Conservation (phyloP, 2,113 vertebrate genomes). For the Clarias batrachus region DNA sequence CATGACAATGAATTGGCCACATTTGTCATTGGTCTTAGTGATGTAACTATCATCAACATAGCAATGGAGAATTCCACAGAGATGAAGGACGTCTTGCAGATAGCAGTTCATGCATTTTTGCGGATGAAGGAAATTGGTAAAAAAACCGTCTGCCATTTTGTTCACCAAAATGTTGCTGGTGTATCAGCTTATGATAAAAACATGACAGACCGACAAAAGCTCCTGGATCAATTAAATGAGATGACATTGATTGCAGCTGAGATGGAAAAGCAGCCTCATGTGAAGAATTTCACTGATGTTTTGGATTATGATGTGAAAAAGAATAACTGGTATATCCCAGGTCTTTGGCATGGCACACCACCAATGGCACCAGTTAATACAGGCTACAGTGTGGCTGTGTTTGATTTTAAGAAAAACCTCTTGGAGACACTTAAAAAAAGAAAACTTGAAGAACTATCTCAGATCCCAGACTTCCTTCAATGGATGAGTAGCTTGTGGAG, state of each 20-base stretch:
- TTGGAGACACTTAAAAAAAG: slow-evolving; percentile 37
- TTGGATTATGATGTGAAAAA: slow-evolving; percentile 58
- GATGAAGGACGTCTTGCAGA: slow-evolving; percentile 65
- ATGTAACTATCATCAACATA: slow-evolving; percentile 74
- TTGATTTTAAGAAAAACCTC: slow-evolving; percentile 60
- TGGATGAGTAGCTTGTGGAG: slow-evolving; percentile 63
- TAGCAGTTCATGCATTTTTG: slow-evolving; percentile 60
- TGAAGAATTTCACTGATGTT: slow-evolving; percentile 60
- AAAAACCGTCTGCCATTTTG: slow-evolving; percentile 72
- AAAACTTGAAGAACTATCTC: neutral
- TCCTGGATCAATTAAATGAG: slow-evolving; percentile 67
- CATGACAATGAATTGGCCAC: slow-evolving; percentile 46
- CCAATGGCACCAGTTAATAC: slow-evolving; percentile 69
- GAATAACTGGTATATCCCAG: slow-evolving; percentile 68
- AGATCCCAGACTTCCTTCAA: slow-evolving; percentile 53
- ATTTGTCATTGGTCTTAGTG: slow-evolving; percentile 74
- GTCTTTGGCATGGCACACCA: slow-evolving; percentile 68
- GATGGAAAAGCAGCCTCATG: slow-evolving; percentile 62
- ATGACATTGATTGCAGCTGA: slow-evolving; percentile 62
- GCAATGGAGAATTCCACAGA: slow-evolving; percentile 60
- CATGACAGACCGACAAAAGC: slow-evolving; percentile 59
- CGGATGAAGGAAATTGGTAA: slow-evolving; percentile 67
- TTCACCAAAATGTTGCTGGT: slow-evolving; percentile 73
- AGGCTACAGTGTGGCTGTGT: slow-evolving; percentile 64
- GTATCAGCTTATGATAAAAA: slow-evolving; percentile 63